Conservation (phyloP, 2,888 invertebrate species). For the Limenitis camilla region DNA sequence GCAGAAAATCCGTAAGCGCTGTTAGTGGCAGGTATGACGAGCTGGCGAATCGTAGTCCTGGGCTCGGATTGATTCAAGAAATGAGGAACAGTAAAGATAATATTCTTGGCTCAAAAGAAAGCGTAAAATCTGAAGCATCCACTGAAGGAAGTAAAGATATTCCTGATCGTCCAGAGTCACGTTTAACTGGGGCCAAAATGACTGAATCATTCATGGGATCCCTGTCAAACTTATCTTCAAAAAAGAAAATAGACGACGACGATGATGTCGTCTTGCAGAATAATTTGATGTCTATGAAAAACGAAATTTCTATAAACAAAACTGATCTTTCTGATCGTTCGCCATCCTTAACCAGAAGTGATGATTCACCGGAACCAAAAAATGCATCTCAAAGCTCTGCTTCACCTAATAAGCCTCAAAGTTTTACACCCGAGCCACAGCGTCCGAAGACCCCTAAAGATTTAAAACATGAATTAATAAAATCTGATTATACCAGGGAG, state of each 20-base stretch:
- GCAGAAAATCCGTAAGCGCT: slow-evolving; percentile 67
- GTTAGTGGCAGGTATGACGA: slow-evolving; percentile 63
- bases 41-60: slow-evolving; percentile 50
- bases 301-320: slow-evolving; percentile 40
- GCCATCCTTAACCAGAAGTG: slow-evolving; percentile 65
- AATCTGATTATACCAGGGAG: slow-evolving; percentile 35
- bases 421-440: slow-evolving; percentile 46
- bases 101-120: slow-evolving; percentile 59
- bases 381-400: slow-evolving; percentile 39
- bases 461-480: slow-evolving; percentile 37
- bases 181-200: slow-evolving; percentile 66
- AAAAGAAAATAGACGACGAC: slow-evolving; percentile 60
- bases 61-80: slow-evolving; percentile 66
- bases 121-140: slow-evolving; percentile 51
- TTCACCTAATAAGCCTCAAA: slow-evolving; percentile 43
- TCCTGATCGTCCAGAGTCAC: slow-evolving; percentile 60
- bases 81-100: slow-evolving; percentile 64
- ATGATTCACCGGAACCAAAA: slow-evolving; percentile 67
- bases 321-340: slow-evolving; percentile 60
- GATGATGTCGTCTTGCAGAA: slow-evolving; percentile 63
- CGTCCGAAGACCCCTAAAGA: slow-evolving; percentile 63
- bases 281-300: slow-evolving; percentile 37
- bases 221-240: slow-evolving; percentile 46
- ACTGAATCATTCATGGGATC: slow-evolving; percentile 66
- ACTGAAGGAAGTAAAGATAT: slow-evolving; percentile 45